A percentile compares a stretch with the other conserved stretches of the same genome.
Evolutionary conservation across 2,797 vertebrate genomes (phyloP).

Genomic region (Catamblyrhynchus diadema): DNA sequence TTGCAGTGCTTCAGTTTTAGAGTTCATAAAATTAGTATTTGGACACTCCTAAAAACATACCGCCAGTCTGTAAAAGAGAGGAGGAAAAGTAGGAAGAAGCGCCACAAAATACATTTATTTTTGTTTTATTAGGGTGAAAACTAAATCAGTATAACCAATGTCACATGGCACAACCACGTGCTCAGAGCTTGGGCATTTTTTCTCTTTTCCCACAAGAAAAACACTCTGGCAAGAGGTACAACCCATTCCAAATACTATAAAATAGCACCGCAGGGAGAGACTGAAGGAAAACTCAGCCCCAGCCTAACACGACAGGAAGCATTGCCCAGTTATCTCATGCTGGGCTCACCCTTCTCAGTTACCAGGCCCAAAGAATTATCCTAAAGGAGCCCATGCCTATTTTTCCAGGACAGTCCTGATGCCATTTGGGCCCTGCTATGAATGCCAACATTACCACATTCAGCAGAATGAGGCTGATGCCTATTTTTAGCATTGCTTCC

Average conservation of each 20-base stretch:
- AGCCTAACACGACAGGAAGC: background rate
- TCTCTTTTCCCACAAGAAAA: background rate
- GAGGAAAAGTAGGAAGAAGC: background rate
- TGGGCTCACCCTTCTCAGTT: background rate
- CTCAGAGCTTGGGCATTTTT: background rate
- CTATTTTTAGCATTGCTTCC: slow-evolving; percentile 14
- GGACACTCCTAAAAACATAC: background rate
- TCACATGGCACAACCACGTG: rapidly evolving
- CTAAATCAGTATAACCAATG: rapidly evolving
- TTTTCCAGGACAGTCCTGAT: background rate
- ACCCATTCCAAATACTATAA: background rate
- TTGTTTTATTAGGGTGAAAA: background rate
- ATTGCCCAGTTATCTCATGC: background rate
- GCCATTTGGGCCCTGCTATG: background rate
- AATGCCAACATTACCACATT: background rate
- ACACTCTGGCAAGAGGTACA: rapidly evolving
- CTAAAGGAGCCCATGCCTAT: background rate
- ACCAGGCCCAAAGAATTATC: background rate
- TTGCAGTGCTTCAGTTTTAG: background rate
- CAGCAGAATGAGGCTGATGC: background rate
- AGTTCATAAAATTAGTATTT: background rate
- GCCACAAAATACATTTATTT: background rate
- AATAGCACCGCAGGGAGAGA: background rate
- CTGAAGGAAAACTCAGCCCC: background rate
- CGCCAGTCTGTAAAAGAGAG: rapidly evolving